Conservation (phyloP, 1,140 invertebrate genomes). For the Brachystomella parvula region DNA sequence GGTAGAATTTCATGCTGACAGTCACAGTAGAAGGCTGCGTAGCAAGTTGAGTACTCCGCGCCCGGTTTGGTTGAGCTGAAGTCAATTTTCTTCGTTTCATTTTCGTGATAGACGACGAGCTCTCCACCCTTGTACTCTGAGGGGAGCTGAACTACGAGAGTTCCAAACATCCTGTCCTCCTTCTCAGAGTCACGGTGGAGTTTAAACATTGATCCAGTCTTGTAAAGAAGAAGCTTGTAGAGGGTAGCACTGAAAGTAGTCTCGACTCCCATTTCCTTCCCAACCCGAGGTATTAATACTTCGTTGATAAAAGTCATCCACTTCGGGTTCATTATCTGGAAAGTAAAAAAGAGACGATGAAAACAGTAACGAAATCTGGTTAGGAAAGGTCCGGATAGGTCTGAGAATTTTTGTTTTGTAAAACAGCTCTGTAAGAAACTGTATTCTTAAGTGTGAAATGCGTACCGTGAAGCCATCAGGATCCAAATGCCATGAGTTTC, state of each 20-base stretch:
- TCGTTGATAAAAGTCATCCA: slow-evolving; percentile 8
- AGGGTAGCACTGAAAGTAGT: not conserved
- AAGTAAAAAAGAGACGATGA: not conserved
- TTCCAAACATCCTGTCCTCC: slow-evolving; percentile 23
- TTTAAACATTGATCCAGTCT: slow-evolving; percentile 12
- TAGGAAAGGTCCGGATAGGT: not conserved
- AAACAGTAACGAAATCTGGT: too few relatives aligned
- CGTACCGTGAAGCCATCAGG: slow-evolving; percentile 1
- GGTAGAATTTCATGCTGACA: slow-evolving; percentile 19
- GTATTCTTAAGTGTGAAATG: not conserved
- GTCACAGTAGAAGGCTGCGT: slow-evolving; percentile 14
- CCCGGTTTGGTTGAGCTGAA: not conserved
- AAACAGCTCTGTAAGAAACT: not conserved
- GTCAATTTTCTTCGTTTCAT: not conserved
- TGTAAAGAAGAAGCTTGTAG: slow-evolving; percentile 22
- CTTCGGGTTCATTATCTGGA: slow-evolving; percentile 2
- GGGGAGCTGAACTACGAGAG: slow-evolving; percentile 17
- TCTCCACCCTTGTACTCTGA: slow-evolving; percentile 14
- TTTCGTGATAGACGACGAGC: slow-evolving; percentile 12
- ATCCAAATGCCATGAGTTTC: slow-evolving; percentile 16
- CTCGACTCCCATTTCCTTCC: not conserved
- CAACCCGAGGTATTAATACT: not conserved
- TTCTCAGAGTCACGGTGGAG: slow-evolving; percentile 19
- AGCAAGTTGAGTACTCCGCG: not conserved
- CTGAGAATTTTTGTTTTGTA: not conserved